Conservation (phyloP, 2,113 vertebrate species). For the Arenaria interpres region DNA sequence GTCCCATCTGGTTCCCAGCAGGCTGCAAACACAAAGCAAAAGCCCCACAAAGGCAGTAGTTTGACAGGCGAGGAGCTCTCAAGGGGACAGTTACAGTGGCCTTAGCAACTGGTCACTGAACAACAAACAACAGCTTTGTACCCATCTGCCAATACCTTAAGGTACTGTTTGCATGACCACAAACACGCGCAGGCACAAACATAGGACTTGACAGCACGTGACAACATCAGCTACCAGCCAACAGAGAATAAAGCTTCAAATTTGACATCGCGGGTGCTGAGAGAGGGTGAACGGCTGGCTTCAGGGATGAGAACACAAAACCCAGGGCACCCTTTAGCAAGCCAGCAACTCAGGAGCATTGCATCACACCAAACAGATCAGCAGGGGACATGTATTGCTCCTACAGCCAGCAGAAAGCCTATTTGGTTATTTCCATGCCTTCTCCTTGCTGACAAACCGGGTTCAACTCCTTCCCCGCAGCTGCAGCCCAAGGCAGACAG, state of each 20-base stretch:
- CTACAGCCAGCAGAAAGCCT: not conserved
- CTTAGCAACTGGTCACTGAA: not conserved
- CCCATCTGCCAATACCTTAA: not conserved
- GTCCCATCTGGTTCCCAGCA: not conserved
- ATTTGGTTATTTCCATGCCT: not conserved
- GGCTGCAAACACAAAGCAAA: not conserved
- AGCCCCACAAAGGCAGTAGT: not conserved
- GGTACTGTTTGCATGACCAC: not conserved
- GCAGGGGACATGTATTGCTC: not conserved
- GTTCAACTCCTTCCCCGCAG: not conserved
- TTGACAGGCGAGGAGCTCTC: not conserved
- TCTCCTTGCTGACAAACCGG: not conserved
- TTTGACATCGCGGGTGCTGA: not conserved
- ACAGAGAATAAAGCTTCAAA: not conserved
- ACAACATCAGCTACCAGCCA: not conserved
- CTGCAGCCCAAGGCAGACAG: not conserved
- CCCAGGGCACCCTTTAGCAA: not conserved
- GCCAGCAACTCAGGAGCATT: not conserved
- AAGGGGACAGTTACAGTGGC: not conserved
- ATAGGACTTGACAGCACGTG: accelerated
- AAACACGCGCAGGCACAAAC: not conserved
- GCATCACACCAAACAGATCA: not conserved
- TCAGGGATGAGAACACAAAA: not conserved
- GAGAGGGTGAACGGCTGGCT: not conserved
- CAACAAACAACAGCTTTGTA: not conserved